Conservation (phyloP, 2,113 vertebrate species). For the Ceratotherium simum region DNA sequence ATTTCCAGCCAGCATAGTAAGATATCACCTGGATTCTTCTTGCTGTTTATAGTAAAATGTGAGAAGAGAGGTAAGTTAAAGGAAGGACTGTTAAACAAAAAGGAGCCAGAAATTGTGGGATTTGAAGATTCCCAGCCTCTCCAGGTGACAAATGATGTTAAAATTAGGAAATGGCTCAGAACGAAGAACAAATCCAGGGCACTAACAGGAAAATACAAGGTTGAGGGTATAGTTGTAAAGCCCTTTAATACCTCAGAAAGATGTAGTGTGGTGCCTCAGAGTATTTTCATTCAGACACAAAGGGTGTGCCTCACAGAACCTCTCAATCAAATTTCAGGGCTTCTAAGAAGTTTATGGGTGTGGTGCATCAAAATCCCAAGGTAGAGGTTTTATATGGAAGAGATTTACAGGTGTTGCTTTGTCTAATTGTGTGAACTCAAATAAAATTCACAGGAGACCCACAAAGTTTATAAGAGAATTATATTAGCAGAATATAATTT, state of each 20-base stretch:
- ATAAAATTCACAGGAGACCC: slow-evolving; percentile 9
- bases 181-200: background rate
- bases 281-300: background rate
- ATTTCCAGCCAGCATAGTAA: slow-evolving; percentile 1
- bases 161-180: slow-evolving; percentile 23
- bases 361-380: background rate
- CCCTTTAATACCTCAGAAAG: slow-evolving; percentile 3
- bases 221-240: background rate
- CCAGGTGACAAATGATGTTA: background rate
- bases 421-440: background rate
- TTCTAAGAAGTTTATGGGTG: background rate
- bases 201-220: background rate
- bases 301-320: background rate
- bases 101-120: background rate
- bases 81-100: background rate
- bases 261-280: background rate
- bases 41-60: background rate
- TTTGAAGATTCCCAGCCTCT: background rate
- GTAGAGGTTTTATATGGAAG: slow-evolving; percentile 16
- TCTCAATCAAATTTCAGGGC: background rate
- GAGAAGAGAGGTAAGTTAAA: background rate
- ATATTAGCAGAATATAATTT: slow-evolving; percentile 15
- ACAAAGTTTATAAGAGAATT: slow-evolving; percentile 6
- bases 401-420: slow-evolving; percentile 17
- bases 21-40: background rate